phyloP scores from a whole-genome alignment of 1,140 invertebrate genomes.

The Pissodes strobi region DNA sequence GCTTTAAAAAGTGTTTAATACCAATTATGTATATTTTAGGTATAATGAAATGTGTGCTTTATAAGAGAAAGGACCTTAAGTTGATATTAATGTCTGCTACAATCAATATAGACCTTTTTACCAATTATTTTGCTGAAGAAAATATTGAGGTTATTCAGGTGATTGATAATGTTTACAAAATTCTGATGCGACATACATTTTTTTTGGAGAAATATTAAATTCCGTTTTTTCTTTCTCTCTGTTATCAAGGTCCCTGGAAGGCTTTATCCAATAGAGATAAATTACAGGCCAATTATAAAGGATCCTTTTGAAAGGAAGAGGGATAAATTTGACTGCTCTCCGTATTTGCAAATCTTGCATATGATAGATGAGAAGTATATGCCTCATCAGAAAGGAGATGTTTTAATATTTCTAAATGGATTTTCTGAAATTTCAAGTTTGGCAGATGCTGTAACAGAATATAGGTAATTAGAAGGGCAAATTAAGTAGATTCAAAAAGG shows the following conservation, averaged over 20 bases:
- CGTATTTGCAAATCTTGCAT: slow-evolving; percentile 90
- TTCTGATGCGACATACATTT: not conserved
- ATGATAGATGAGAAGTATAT: slow-evolving; percentile 89
- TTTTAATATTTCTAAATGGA: slow-evolving; percentile 96
- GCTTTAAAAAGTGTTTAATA: too few species aligned
- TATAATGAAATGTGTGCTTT: slow-evolving; percentile 64
- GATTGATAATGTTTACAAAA: slow-evolving; percentile 55
- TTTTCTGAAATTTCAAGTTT: slow-evolving; percentile 93
- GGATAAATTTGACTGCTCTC: slow-evolving; percentile 84
- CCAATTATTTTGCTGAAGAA: slow-evolving; percentile 83
- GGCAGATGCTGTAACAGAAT: slow-evolving; percentile 84
- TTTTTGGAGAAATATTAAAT: too few species aligned
- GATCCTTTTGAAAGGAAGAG: slow-evolving; percentile 72
- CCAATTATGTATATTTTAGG: too few species aligned
- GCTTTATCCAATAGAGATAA: slow-evolving; percentile 87
- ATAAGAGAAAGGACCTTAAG: slow-evolving; percentile 81
- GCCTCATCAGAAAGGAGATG: slow-evolving; percentile 87
- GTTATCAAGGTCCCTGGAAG: slow-evolving; percentile 79
- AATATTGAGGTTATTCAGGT: slow-evolving; percentile 77
- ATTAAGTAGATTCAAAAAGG: not conserved
- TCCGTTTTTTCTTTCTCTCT: too few species aligned
- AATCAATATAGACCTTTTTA: slow-evolving; percentile 94
- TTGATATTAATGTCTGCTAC: slow-evolving; percentile 98
- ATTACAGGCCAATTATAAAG: slow-evolving; percentile 81
- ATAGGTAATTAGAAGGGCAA: slow-evolving; percentile 58